phyloP scores from a whole-genome alignment of 2,888 invertebrate species.

The Thyatira batis region DNA sequence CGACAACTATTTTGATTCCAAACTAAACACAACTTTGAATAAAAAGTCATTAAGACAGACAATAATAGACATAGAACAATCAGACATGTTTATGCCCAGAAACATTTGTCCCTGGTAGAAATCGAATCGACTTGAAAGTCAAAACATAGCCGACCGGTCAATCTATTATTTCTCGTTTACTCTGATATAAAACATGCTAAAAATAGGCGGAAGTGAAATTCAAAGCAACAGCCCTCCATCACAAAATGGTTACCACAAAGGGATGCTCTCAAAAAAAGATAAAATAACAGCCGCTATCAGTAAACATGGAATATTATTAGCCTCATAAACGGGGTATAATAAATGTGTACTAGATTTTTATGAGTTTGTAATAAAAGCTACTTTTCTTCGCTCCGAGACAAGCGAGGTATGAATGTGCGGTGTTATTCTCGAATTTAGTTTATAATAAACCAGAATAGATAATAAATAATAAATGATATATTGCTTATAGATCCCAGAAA shows the following conservation, averaged over 20 bases:
- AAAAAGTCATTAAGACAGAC: no score
- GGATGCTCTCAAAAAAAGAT: constrained; percentile 50
- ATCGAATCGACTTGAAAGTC: no score
- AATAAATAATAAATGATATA: no score
- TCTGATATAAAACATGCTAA: not conserved
- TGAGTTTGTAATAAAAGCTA: constrained; percentile 53
- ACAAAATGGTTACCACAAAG: constrained; percentile 24
- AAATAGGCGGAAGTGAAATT: constrained; percentile 10
- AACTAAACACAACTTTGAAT: no score
- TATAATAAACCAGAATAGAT: no score
- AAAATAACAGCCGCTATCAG: constrained; percentile 59
- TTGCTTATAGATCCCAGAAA: no score
- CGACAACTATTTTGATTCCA: no score
- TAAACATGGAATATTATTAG: constrained; percentile 68
- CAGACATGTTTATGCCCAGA: no score
- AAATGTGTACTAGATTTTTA: constrained; percentile 64
- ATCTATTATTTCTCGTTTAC: not conserved
- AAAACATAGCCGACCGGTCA: not conserved
- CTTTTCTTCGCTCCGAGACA: constrained; percentile 29
- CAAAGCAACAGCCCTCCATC: constrained; percentile 11
- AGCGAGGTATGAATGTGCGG: constrained; percentile 10
- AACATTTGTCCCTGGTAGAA: no score
- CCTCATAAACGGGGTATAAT: constrained; percentile 52
- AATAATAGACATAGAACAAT: no score
- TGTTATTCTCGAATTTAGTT: constrained; percentile 33